phyloP scores from a whole-genome alignment of 2,888 invertebrate species.

The Euplexia lucipara region DNA sequence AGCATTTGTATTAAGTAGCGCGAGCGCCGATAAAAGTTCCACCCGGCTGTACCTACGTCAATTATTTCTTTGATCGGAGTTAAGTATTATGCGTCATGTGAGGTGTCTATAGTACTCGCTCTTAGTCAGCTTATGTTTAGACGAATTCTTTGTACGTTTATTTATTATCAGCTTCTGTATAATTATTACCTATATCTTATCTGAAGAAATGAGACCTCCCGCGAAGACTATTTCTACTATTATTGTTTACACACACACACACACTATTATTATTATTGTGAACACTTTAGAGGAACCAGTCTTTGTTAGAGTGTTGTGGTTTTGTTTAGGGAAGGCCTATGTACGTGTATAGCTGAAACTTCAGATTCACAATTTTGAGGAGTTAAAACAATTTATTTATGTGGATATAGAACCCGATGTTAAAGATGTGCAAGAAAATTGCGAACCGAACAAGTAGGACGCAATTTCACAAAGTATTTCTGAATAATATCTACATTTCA shows the following conservation, averaged over 20 bases:
- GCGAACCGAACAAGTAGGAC: neutral
- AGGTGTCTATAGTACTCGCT: constrained; percentile 2
- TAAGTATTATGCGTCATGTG: constrained; percentile 31
- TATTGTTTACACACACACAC: no score
- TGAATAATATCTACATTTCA: neutral
- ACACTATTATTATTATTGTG: neutral
- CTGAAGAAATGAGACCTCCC: neutral
- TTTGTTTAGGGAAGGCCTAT: neutral
- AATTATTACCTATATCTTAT: constrained; percentile 2
- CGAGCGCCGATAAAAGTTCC: constrained; percentile 31
- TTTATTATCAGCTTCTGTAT: constrained; percentile 6
- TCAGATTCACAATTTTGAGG: no score
- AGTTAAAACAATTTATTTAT: neutral
- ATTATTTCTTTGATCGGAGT: constrained; percentile 45
- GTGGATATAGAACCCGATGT: constrained; percentile 22
- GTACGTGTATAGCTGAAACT: no score
- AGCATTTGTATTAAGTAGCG: constrained; percentile 49
- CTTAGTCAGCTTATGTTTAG: constrained; percentile 9
- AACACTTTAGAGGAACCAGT: neutral
- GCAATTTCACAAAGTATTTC: neutral
- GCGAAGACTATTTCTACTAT: neutral
- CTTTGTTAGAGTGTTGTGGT: neutral
- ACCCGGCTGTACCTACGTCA: constrained; percentile 24
- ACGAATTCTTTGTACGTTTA: constrained; percentile 13
- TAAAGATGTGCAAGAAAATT: constrained; percentile 30